Conservation (phyloP, 1,140 invertebrate genomes). For the Drosophila ogumai region DNA sequence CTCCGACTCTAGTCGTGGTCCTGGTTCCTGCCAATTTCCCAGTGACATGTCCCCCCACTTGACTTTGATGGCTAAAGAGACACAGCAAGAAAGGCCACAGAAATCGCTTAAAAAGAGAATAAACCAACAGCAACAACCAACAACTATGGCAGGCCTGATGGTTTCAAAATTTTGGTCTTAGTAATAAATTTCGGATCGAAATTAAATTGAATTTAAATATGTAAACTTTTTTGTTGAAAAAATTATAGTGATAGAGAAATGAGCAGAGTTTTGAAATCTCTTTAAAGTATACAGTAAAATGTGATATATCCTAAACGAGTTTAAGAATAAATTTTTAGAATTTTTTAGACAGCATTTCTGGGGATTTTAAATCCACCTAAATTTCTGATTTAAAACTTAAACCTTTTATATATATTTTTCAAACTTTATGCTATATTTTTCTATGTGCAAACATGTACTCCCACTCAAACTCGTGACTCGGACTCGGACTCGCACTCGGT, state of each 20-base stretch:
- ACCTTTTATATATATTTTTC: neutral
- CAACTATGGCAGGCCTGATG: too few species aligned
- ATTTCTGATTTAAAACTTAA: neutral
- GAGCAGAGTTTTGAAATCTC: neutral
- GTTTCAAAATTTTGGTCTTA: neutral
- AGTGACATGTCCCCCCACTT: conserved; percentile 15
- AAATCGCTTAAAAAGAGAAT: neutral
- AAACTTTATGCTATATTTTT: neutral
- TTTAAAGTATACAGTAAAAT: neutral
- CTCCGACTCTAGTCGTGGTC: neutral
- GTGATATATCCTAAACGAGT: neutral
- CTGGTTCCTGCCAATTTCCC: conserved; percentile 9
- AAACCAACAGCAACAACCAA: neutral
- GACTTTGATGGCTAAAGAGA: conserved; percentile 20
- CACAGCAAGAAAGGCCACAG: neutral
- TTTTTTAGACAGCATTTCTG: neutral
- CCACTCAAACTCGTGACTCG: conserved; percentile 4
- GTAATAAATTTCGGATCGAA: neutral
- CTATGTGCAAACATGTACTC: neutral
- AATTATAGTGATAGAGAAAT: neutral
- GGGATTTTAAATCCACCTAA: neutral
- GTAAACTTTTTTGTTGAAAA: too few species aligned
- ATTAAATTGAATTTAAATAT: neutral
- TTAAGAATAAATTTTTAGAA: neutral
- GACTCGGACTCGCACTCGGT: conserved; percentile 2